Conservation (phyloP, 92 coral and sea anemone species). For the Phenganax marumi region DNA sequence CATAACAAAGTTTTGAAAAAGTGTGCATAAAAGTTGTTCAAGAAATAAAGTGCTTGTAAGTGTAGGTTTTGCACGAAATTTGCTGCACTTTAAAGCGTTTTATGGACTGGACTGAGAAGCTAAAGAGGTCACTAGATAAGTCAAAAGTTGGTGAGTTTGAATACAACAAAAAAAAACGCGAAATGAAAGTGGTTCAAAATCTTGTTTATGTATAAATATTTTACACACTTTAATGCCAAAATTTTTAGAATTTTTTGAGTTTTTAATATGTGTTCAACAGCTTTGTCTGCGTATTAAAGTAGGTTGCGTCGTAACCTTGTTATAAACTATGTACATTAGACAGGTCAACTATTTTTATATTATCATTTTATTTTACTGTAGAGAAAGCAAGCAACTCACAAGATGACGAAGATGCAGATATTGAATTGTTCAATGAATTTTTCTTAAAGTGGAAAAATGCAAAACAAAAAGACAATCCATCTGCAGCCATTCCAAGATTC, state of each 20-base stretch:
- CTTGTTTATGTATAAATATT: background rate
- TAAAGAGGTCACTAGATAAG: conserved; percentile 13
- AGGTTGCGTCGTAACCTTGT: background rate
- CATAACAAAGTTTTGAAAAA: too few species aligned
- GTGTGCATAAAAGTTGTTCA: too few species aligned
- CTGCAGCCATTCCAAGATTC: conserved; percentile 80
- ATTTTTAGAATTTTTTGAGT: background rate
- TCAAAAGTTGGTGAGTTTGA: background rate
- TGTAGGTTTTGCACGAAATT: background rate
- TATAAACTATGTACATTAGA: background rate
- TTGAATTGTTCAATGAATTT: conserved; percentile 81
- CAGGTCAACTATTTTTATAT: background rate
- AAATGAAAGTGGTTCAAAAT: background rate
- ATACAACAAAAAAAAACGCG: background rate
- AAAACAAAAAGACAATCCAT: conserved; percentile 59
- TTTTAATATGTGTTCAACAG: background rate
- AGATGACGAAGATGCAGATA: conserved; percentile 59
- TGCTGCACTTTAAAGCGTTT: background rate
- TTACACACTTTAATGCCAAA: background rate
- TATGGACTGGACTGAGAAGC: conserved; percentile 39
- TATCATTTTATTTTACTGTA: background rate
- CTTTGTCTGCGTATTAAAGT: too few species aligned
- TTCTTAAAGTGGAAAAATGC: conserved; percentile 74
- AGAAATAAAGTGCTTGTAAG: background rate
- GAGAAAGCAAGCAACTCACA: conserved; percentile 1